Evolutionary conservation across 2,888 invertebrate genomes (phyloP).

Genomic region (Brachylomia viminalis): DNA sequence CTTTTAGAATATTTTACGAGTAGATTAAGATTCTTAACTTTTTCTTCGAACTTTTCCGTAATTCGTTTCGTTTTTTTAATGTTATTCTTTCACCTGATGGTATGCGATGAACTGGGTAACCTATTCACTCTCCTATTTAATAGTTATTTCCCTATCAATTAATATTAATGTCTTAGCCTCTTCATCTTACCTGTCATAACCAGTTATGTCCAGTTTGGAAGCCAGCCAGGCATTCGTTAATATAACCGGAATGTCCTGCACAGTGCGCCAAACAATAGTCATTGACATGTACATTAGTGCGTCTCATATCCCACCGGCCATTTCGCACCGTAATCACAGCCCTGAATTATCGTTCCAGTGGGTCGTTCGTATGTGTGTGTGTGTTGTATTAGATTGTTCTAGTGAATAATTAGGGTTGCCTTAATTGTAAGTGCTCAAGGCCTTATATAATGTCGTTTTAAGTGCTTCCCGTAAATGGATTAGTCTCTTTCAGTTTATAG

Average conservation of each 20-base stretch:
- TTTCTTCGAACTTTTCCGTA: too few relatives aligned
- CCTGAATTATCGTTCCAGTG: slow-evolving; percentile 55
- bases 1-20: background rate
- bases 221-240: slow-evolving; percentile 70
- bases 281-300: slow-evolving; percentile 49
- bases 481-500: slow-evolving; percentile 2
- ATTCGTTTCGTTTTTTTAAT: too few relatives aligned
- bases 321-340: slow-evolving; percentile 59
- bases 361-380: slow-evolving; percentile 21
- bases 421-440: slow-evolving; percentile 17
- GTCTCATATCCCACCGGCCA: slow-evolving; percentile 55
- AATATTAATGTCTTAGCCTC: slow-evolving; percentile 31
- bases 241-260: slow-evolving; percentile 62
- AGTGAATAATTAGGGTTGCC: slow-evolving; percentile 37
- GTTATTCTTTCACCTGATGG: background rate
- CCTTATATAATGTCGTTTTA: slow-evolving; percentile 29
- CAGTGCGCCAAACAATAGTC: slow-evolving; percentile 60
- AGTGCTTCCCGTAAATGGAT: slow-evolving; percentile 28
- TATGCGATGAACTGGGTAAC: background rate
- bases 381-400: slow-evolving; percentile 38
- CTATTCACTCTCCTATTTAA: background rate
- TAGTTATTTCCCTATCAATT: too few relatives aligned
- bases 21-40: background rate
- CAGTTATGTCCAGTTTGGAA: slow-evolving; percentile 61
- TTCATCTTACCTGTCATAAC: slow-evolving; percentile 44